Evolutionary conservation across 2,113 vertebrate species (phyloP).

Genomic region (Mormyrus iriodes): DNA sequence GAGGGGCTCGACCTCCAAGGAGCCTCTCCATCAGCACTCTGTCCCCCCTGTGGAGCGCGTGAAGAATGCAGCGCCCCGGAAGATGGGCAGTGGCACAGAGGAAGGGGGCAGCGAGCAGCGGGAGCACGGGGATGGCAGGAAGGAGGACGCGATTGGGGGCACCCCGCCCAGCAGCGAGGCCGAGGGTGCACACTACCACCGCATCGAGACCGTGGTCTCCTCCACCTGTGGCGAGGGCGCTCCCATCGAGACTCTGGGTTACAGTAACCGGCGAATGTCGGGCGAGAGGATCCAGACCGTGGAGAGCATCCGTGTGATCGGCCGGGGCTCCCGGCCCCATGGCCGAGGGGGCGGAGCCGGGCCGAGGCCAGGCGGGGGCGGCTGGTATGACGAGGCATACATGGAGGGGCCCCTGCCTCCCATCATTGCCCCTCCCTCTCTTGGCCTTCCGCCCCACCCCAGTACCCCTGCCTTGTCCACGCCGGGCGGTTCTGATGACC

Average conservation of each 20-base stretch:
- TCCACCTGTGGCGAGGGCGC: conserved; percentile 79
- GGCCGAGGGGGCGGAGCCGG: conserved; percentile 57
- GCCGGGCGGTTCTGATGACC: conserved; percentile 43
- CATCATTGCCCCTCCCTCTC: conserved; percentile 52
- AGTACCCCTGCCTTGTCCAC: conserved; percentile 22
- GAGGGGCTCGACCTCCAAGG: conserved; percentile 26
- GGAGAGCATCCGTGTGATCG: conserved; percentile 82
- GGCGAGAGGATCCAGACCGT: conserved; percentile 93
- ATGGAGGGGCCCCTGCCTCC: conserved; percentile 50
- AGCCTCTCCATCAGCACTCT: conserved; percentile 6
- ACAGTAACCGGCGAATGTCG: conserved; percentile 66
- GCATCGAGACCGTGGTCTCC: conserved; percentile 87
- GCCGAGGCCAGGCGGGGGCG: conserved; percentile 41
- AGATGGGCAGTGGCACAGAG: conserved; percentile 42
- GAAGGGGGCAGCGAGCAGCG: conserved; percentile 40
- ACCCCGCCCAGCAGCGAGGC: conserved; percentile 24
- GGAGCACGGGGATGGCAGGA: conserved; percentile 39
- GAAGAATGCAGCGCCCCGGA: conserved; percentile 40
- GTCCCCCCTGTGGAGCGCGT: neutral
- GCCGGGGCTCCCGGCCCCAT: conserved; percentile 69
- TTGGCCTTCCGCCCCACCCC: conserved; percentile 42
- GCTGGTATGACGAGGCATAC: conserved; percentile 68
- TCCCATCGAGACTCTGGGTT: conserved; percentile 79
- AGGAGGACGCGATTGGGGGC: neutral
- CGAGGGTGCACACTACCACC: conserved; percentile 73